These are phyloP conservation scores for human DNA, from an alignment of 2,113 vertebrate species.

Conservation along the genomic window GRCh38 chr18:60659001-60659500, in stretches of 20 bases:
- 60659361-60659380: background rate
- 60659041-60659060: background rate
- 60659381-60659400: background rate
- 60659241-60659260: background rate
- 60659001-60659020: background rate
- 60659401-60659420: background rate
- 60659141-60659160: background rate
- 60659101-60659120: background rate
- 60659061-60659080: background rate
- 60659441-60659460: background rate
- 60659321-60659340: background rate
- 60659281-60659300: background rate
- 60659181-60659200: background rate
- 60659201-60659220: background rate
- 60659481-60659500: background rate
- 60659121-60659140: background rate
- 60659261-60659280: background rate
- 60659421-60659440: background rate
- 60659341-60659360: background rate
- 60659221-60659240: background rate
- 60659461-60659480: background rate
- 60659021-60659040: background rate
- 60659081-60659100: background rate
- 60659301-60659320: background rate
- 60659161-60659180: background rate